These are phyloP conservation scores for Polyergus mexicanus DNA, from an alignment of 1,140 invertebrate species.

Conservation along the genomic window DNA sequence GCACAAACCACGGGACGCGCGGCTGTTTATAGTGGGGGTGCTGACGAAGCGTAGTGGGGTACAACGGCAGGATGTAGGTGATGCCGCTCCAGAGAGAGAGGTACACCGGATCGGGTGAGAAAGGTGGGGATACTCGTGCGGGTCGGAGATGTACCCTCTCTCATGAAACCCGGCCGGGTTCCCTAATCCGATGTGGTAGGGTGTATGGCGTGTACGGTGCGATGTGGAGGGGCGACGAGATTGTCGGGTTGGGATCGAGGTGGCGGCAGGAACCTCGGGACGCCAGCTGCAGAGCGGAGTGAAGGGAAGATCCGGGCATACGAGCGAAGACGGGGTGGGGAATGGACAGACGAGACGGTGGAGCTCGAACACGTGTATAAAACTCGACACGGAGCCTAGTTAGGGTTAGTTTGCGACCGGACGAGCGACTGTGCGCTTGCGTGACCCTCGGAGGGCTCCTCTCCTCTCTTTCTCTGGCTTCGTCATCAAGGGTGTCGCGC, in stretches of 20 bases:
- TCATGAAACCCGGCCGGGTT: slow-evolving; percentile 1
- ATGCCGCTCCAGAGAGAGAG: slow-evolving; percentile 22
- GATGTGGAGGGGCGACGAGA: slow-evolving; percentile 23
- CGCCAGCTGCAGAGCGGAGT: not conserved
- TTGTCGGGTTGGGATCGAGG: slow-evolving; percentile 23
- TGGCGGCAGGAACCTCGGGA: slow-evolving; percentile 15
- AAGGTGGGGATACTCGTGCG: not conserved
- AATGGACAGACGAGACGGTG: not conserved
- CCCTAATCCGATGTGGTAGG: not conserved
- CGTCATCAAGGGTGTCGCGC: slow-evolving; percentile 2
- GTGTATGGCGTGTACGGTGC: not conserved
- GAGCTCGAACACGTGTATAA: slow-evolving; percentile 62
- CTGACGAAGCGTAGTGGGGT: slow-evolving; percentile 19
- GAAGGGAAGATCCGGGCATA: no score
- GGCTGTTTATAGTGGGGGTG: slow-evolving; percentile 28
- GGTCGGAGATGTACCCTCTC: slow-evolving; percentile 2
- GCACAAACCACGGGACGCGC: slow-evolving; percentile 52
- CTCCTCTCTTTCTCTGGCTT: slow-evolving; percentile 45
- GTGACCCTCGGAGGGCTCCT: slow-evolving; percentile 75
- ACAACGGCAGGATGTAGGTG: slow-evolving; percentile 37
- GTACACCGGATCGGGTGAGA: not conserved
- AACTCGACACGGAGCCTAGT: slow-evolving; percentile 49
- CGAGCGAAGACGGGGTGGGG: slow-evolving; percentile 7
- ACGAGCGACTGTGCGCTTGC: slow-evolving; percentile 83
- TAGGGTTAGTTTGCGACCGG: slow-evolving; percentile 81